phyloP scores from a whole-genome alignment of 2,888 invertebrate species.

The Hypercompe scribonia region DNA sequence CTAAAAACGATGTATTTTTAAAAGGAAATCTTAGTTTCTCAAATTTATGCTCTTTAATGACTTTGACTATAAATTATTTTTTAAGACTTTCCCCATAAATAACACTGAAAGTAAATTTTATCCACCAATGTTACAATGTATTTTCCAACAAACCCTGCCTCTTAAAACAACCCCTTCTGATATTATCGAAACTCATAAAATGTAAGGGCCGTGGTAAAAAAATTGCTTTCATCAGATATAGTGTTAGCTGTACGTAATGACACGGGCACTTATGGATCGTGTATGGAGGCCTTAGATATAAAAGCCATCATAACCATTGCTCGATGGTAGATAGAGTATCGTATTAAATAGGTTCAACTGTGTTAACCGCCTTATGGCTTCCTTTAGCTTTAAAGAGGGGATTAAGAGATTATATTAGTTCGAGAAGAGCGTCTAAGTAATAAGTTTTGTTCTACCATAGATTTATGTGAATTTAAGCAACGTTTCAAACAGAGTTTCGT shows the following conservation, averaged over 20 bases:
- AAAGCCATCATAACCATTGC: background rate
- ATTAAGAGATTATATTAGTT: constrained; percentile 6
- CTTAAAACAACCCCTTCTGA: constrained; percentile 4
- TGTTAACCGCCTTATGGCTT: constrained; percentile 8
- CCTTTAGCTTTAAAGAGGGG: background rate
- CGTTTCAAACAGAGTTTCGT: too few species aligned
- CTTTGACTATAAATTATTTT: background rate
- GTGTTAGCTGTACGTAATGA: constrained; percentile 11
- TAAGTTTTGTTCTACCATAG: background rate
- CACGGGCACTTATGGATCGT: constrained; percentile 8
- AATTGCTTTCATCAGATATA: constrained; percentile 14
- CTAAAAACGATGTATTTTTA: background rate
- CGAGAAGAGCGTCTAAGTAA: background rate
- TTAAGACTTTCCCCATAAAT: background rate
- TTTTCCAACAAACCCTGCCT: constrained; percentile 3
- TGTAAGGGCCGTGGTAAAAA: constrained; percentile 7
- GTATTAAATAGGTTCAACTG: background rate
- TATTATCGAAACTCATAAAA: constrained; percentile 5
- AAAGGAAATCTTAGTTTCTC: background rate
- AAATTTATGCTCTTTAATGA: background rate
- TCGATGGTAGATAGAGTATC: constrained; percentile 3
- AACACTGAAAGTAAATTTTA: constrained; percentile 2
- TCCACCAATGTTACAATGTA: background rate
- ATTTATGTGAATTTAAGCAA: too few species aligned
- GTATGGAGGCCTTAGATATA: constrained; percentile 9